Conservation (phyloP, 2,797 vertebrate species). For the Miichthys miiuy region DNA sequence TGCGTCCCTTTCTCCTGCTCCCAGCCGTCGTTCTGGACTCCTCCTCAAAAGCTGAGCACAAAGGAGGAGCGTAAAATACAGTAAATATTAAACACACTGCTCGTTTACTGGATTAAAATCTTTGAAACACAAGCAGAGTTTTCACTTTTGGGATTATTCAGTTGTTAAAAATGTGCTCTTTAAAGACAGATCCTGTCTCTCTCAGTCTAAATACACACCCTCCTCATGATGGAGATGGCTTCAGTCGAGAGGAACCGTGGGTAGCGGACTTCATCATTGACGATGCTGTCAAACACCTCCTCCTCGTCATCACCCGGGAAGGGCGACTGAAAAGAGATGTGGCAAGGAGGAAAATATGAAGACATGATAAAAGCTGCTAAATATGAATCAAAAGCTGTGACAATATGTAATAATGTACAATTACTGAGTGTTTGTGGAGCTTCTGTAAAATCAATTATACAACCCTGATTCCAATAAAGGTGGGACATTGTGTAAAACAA, state of each 20-base stretch:
- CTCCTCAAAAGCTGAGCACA: slow-evolving; percentile 92
- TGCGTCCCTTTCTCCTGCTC: slow-evolving; percentile 95
- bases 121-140: neutral
- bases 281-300: slow-evolving; percentile 99
- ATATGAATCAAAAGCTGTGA: neutral
- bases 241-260: slow-evolving; percentile 97
- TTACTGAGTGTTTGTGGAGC: neutral
- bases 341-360: neutral
- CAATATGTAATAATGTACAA: neutral
- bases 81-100: neutral
- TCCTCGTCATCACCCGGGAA: slow-evolving; percentile 99
- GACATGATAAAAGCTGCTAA: neutral
- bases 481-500: too few relatives aligned
- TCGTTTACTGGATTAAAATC: neutral
- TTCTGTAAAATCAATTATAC: too few relatives aligned
- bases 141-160: neutral
- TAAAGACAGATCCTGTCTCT: neutral
- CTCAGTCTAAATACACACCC: slow-evolving; percentile 83
- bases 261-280: slow-evolving; percentile 99
- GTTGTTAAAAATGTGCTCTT: neutral
- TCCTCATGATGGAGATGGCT: slow-evolving; percentile 99
- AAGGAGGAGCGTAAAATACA: neutral
- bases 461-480: too few relatives aligned
- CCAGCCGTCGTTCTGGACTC: slow-evolving; percentile 96
- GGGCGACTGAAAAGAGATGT: slow-evolving; percentile 87